Evolutionary conservation across 2,888 invertebrate species (phyloP).

Genomic region (Hypomecis atomaria): DNA sequence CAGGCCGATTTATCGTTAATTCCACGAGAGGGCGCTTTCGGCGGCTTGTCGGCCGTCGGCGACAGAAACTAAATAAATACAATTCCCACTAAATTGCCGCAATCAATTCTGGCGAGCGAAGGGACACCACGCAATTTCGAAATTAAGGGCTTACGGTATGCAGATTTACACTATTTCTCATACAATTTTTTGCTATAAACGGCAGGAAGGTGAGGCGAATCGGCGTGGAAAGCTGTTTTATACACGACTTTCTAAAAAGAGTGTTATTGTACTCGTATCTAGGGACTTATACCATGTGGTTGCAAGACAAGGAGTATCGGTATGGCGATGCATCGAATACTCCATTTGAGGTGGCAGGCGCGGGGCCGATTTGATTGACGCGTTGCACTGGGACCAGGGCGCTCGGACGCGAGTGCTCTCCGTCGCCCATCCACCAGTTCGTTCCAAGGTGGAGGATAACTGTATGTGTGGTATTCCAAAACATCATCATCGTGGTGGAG

Average conservation of each 20-base stretch:
- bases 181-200: constrained; percentile 10
- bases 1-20: constrained; percentile 22
- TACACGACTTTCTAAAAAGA: background rate
- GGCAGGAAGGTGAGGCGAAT: constrained; percentile 1
- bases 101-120: constrained; percentile 42
- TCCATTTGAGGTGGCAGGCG: too few relatives aligned
- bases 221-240: background rate
- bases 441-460: too few relatives aligned
- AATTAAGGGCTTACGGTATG: constrained; percentile 40
- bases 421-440: too few relatives aligned
- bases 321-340: too few relatives aligned
- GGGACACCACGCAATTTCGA: constrained; percentile 47
- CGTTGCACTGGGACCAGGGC: too few relatives aligned
- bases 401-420: too few relatives aligned
- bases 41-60: constrained; percentile 31
- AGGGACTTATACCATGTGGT: too few relatives aligned
- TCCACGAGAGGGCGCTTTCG: constrained; percentile 33
- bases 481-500: too few relatives aligned
- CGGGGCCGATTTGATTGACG: too few relatives aligned
- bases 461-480: too few relatives aligned
- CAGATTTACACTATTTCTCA: constrained; percentile 26
- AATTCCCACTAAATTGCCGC: constrained; percentile 42
- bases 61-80: constrained; percentile 37
- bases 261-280: too few relatives aligned
- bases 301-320: too few relatives aligned